These are phyloP conservation scores for Antheraea yamamai DNA, from an alignment of 2,888 invertebrate genomes.

Conservation along the genomic window DNA sequence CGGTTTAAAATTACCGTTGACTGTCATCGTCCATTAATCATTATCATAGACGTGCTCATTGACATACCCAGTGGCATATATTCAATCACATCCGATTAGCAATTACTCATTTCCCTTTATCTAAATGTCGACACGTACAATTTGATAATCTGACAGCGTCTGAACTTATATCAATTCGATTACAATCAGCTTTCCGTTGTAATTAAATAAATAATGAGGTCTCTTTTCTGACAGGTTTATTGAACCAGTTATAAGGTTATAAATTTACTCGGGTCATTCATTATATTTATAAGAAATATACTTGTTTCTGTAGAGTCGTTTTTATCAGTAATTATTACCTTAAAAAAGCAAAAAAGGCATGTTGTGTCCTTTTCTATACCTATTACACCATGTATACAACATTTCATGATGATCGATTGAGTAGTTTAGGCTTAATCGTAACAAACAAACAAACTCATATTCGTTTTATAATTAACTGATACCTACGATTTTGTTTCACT, in stretches of 20 bases:
- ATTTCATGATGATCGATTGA: too few species aligned
- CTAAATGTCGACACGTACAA: constrained; percentile 47
- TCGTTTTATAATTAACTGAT: too few species aligned
- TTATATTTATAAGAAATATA: neutral
- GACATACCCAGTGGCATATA: constrained; percentile 48
- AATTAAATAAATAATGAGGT: constrained; percentile 31
- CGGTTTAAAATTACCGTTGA: neutral
- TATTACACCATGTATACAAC: too few species aligned
- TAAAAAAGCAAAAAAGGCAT: too few species aligned
- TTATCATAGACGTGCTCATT: constrained; percentile 15
- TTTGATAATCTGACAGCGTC: constrained; percentile 45
- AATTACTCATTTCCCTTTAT: constrained; percentile 50
- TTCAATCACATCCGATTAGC: constrained; percentile 45
- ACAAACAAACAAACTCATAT: too few species aligned
- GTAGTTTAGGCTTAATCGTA: too few species aligned
- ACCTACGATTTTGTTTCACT: too few species aligned
- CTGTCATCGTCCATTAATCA: constrained; percentile 15
- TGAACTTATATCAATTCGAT: constrained; percentile 34
- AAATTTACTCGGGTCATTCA: constrained; percentile 11
- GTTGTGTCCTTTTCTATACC: too few species aligned
- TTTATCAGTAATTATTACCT: too few species aligned
- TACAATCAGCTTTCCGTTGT: constrained; percentile 18
- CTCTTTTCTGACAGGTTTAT: constrained; percentile 27
- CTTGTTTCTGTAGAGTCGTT: neutral
- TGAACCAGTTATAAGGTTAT: constrained; percentile 27